Base-by-base conservation (phyloP, 1,140 invertebrate genomes). In the Trichomalopsis sarcophagae region DNA sequence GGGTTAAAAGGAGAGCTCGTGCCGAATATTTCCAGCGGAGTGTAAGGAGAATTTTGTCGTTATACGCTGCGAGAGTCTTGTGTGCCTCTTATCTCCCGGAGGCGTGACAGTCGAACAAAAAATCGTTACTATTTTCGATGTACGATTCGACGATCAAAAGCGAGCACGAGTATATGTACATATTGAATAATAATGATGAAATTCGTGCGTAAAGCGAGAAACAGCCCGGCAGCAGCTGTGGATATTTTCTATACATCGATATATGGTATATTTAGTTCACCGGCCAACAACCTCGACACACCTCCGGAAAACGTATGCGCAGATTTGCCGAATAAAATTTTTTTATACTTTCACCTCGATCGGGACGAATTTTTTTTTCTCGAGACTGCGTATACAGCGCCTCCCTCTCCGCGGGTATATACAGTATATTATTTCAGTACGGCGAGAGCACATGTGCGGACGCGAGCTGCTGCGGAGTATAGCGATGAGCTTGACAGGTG, bases 401-500 rank as follows among this genome's bases (percentile, higher is more conserved):
- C 21, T 90, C 87, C 83, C 87, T 90, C 87, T 91, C 27, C 62
- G 40, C 30, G 66, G 44, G 27, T 71, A 27, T 27, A 27, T 27
- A n/a, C n/a, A 84, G 74, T 30, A 91, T 91, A 88, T 91, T 91
- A 91, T 91, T 91, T 91, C 89, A 91, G 89, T 88, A 88, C 83
- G 85, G 71, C 69, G 73, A 55, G 73, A 55, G 73, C 69, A 80
- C 78, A 75, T 82, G 81, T 76, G 27, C 27, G 71, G 17, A 47
- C 71, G 78, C 21, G 62, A 33, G n/a, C 27, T 27, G 23, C 74
- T 47, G 50, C 74, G 62, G 27, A 17, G 44, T 33, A n/a, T 62
- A 88, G 89, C 89, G 87, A 90, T 90, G 88, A 89, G 89, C 86
- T 89, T 92, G 90, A 92, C 91, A 92, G 91, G 91, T 92, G 91